Evolutionary conservation across 2,797 vertebrate genomes (phyloP).

Genomic region (Liparis tanakae): DNA sequence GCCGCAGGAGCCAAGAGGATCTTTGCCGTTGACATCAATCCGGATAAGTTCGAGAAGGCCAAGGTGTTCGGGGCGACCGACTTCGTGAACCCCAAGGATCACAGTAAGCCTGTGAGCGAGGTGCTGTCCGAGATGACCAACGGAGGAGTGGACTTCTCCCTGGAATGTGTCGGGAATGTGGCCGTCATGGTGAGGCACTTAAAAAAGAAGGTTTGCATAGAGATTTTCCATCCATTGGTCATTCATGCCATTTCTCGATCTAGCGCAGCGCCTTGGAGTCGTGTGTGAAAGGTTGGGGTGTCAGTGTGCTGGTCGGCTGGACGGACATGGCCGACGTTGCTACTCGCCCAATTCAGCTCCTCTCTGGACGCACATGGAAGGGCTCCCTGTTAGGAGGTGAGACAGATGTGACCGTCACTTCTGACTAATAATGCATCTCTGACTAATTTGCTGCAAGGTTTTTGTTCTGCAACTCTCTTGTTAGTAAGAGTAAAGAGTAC

Average conservation of each 20-base stretch:
- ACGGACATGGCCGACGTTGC: conserved; percentile 87
- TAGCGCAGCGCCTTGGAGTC: conserved; percentile 81
- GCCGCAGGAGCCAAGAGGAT: conserved; percentile 90
- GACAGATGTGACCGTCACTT: neutral
- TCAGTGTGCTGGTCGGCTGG: conserved; percentile 91
- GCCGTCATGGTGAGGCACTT: conserved; percentile 60
- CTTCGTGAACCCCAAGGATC: conserved; percentile 90
- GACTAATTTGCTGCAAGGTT: neutral
- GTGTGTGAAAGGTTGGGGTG: conserved; percentile 88
- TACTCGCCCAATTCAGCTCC: conserved; percentile 88
- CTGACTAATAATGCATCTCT: neutral
- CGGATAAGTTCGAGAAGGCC: conserved; percentile 90
- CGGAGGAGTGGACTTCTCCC: conserved; percentile 92
- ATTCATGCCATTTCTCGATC: neutral
- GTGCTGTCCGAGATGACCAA: conserved; percentile 89
- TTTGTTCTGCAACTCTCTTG: neutral
- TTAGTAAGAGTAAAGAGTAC: no score
- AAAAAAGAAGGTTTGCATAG: neutral
- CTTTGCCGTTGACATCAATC: conserved; percentile 91
- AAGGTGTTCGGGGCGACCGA: conserved; percentile 92
- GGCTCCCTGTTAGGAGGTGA: conserved; percentile 93
- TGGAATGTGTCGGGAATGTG: conserved; percentile 93
- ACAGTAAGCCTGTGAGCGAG: conserved; percentile 87
- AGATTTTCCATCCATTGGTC: neutral
- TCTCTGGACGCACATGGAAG: conserved; percentile 93